Conservation (phyloP, 2,113 vertebrate genomes). For the Thermophis baileyi region DNA sequence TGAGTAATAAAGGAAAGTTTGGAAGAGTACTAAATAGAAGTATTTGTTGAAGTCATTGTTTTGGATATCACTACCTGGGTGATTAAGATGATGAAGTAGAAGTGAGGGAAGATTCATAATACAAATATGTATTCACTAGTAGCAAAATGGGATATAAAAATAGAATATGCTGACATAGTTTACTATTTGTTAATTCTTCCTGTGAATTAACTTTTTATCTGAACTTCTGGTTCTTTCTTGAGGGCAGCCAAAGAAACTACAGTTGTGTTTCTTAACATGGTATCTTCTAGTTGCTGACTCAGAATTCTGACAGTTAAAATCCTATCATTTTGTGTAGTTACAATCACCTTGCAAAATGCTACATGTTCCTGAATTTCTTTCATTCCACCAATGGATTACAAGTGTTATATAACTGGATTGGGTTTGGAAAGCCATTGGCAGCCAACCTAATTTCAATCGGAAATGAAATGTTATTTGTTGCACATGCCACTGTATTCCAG, state of each 20-base stretch:
- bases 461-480: background rate
- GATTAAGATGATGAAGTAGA: background rate
- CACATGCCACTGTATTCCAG: background rate
- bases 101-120: background rate
- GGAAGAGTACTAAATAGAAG: background rate
- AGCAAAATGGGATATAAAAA: background rate
- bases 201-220: background rate
- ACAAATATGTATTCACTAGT: background rate
- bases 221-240: background rate
- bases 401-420: background rate
- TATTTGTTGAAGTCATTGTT: background rate
- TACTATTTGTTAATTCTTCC: background rate
- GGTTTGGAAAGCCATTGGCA: background rate
- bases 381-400: background rate
- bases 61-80: background rate
- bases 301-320: background rate
- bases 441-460: background rate
- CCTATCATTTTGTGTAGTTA: background rate
- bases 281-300: background rate
- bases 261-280: background rate
- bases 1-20: too few species aligned
- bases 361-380: background rate
- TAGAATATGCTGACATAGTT: background rate
- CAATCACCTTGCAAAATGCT: background rate
- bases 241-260: background rate